A percentile compares a stretch with the other conserved stretches of the same genome.
Conservation (phyloP, 2,113 vertebrate genomes). For the Xiphophorus hellerii region DNA sequence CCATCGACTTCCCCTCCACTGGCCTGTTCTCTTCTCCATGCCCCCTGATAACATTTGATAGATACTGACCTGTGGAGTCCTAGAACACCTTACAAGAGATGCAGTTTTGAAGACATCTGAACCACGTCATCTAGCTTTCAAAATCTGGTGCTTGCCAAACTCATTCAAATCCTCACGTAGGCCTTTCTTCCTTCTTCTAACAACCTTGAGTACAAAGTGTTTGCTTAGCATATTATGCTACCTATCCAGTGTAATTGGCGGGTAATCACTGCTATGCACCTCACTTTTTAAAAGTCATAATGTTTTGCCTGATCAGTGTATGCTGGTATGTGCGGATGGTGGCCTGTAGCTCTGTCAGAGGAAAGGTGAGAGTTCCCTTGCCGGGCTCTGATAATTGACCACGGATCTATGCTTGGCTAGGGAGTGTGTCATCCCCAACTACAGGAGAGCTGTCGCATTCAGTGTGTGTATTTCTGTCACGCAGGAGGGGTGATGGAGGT, state of each 20-base stretch:
- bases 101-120: neutral
- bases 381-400: constrained; percentile 70
- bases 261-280: neutral
- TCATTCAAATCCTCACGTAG: neutral
- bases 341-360: constrained; percentile 11
- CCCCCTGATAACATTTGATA: neutral
- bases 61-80: neutral
- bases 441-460: constrained; percentile 72
- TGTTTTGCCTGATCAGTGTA: neutral
- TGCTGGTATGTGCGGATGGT: neutral
- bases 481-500: neutral
- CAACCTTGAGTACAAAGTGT: neutral
- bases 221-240: neutral
- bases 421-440: constrained; percentile 67
- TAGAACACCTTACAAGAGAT: neutral
- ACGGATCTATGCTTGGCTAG: constrained; percentile 50
- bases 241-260: neutral
- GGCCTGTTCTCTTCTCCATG: neutral
- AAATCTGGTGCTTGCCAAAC: neutral
- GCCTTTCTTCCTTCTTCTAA: neutral
- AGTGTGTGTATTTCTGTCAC: constrained; percentile 70
- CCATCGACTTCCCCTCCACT: neutral
- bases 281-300: neutral
- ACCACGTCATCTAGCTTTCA: neutral
- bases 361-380: constrained; percentile 69